Base-by-base conservation (phyloP, 1,140 invertebrate genomes). In the Hypothenemus hampei region DNA sequence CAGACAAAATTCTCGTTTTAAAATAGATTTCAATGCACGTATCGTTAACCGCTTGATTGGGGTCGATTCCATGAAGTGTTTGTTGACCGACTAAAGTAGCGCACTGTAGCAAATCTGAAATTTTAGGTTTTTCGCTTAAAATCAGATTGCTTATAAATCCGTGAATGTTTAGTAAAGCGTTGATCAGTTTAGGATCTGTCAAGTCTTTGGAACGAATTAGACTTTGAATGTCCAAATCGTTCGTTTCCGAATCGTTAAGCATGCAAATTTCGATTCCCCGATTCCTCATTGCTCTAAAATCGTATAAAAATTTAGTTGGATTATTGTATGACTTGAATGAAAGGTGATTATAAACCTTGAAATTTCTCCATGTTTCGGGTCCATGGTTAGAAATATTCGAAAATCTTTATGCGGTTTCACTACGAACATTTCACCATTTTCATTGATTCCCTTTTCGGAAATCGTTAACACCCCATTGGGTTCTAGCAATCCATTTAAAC, bases 401-500 rank as follows among this genome's bases (percentile, higher is more conserved):
- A 99, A 99, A 67, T 97, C 81, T 24, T 81, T 76, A 71, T 99
- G 93, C 1, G 95, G 93, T 63, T 74, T 82, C 13, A 98, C 82
- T 20, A 81, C 78, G 37, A 84, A 76, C 16, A 91, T 78, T 41
- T 83, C 75, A 39, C 87, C 88, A 60, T 87, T 75, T 1, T 73
- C 64, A 58, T 80, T 80, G 3, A 87, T 81, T 4, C 95, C 95
- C 67, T 92, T 81, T 76, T 99, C 97, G n/a, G 89, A 89, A 33
- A 99, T 82, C 20, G 81, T 84, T 0, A 99, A 75, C 7, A 84
- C 81, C 2, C 97, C 97, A 63, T 88, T 85, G 0, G 91, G 90
- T 76, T 99, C 97, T 59, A 99, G 77, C 1, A 99, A 76, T 13
- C 87, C 87, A 78, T 99, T 99, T 4, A 99, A 75, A 61, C 97